A percentile compares a stretch with the other conserved stretches of the same genome.
Conservation (phyloP, 2,888 invertebrate species). For the Crepidodera aurea region DNA sequence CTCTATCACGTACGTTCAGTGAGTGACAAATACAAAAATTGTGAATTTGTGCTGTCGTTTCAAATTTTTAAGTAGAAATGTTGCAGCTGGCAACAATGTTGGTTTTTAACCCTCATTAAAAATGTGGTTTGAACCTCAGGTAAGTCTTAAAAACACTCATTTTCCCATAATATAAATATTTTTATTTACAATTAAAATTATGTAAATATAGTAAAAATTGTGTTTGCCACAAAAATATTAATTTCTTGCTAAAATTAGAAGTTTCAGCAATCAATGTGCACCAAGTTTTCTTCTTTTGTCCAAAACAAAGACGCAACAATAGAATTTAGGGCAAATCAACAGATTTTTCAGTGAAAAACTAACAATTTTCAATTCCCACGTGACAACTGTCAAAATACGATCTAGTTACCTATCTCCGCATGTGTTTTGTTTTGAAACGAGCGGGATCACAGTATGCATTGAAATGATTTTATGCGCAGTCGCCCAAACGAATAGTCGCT, state of each 20-base stretch:
- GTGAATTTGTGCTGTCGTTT: conserved; percentile 41
- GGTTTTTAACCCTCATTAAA: conserved; percentile 57
- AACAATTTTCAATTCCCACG: conserved; percentile 52
- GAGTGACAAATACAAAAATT: conserved; percentile 32
- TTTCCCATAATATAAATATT: background rate
- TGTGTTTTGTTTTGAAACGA: conserved; percentile 64
- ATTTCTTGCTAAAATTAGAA: background rate
- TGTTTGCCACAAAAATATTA: background rate
- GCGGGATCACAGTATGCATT: conserved; percentile 62
- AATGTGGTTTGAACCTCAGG: conserved; percentile 63
- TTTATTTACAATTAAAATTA: conserved; percentile 3
- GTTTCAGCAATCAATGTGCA: too few relatives aligned
- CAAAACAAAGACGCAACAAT: background rate
- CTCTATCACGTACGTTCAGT: conserved; percentile 21
- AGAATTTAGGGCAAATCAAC: conserved; percentile 15
- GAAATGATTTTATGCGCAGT: conserved; percentile 61
- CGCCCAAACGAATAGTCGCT: conserved; percentile 51
- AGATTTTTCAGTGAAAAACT: conserved; percentile 51
- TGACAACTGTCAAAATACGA: conserved; percentile 62
- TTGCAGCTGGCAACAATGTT: conserved; percentile 61
- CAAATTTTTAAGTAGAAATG: conserved; percentile 51
- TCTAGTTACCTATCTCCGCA: conserved; percentile 62
- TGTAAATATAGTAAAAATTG: background rate
- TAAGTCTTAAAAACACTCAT: conserved; percentile 44
- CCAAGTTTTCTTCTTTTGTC: too few relatives aligned